Evolutionary conservation across 2,113 vertebrate genomes (phyloP), one percentile per base, ranked within the genome.

Genomic region (Phalacrocorax pelagicus): DNA sequence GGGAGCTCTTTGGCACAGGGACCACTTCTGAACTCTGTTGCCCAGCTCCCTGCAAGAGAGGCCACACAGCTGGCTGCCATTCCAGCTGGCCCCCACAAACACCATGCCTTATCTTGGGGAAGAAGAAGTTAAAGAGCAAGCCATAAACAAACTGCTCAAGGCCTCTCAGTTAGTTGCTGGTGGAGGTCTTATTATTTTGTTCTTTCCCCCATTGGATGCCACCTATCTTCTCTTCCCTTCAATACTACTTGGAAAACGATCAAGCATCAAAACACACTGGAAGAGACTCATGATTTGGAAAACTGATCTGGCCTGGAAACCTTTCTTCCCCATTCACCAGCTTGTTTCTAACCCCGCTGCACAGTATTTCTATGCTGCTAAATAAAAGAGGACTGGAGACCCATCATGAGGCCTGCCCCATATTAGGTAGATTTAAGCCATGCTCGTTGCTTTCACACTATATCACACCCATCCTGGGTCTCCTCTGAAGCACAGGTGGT

Each of bases 381-480:
- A 44, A 74, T 40, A 12, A 30, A 66, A 62, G 52, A 66, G 12
- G 21, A 6, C 6, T 7, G 10, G 23, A 26, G 5, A 49, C 21
- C 27, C 30, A 24, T 36, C 6, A 0, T 10, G 70, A 63, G 42
- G 52, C 24, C 65, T 57, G 71, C 51, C 55, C 42, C 8, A 0
- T 46, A 8, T 62, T 3, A 6, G 24, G 44, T 30, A 61, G 61
- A 24, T 62, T 62, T 26, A 58, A 71, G 80, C 23, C 51, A 34
- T 1, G 1, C 11, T 44, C 11, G 12, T 52, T 85, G 23, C 8
- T 52, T 65, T 82, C 36, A 74, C 1, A 0, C 13, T 34, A 13
- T 15, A 16, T 23, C 34, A 44, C 47, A 15, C 16, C 29, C 34
- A n/a, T 2, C n/a, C 57, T n/a, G 61, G 44, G 18, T 47, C 34